Base-by-base conservation (phyloP, 2,113 vertebrate genomes). In the Dicerorhinus sumatrensis region DNA sequence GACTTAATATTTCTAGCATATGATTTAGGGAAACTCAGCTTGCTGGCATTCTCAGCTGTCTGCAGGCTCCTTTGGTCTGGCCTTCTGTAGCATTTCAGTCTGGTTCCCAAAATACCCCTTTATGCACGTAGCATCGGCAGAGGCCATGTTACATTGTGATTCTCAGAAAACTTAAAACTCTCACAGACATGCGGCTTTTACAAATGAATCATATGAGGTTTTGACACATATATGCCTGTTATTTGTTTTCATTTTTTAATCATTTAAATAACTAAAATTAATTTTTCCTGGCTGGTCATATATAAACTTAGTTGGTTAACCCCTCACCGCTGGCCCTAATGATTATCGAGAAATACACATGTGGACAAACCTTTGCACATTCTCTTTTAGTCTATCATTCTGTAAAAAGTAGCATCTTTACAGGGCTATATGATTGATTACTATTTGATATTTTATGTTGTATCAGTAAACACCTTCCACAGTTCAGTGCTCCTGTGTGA, bases 21-120 rank as follows among this genome's bases (percentile, higher is more conserved):
- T 33, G 54, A 17, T 72, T 90, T 79, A 14, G 20, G 39, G 9
- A 48, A 77, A 13, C 6, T n/a, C 23, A 75, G 29, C 60, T 91
- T 4, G 29, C 48, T 31, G 56, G 60, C 1, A 8, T 91, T 97
- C 96, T 82, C 97, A 98, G 97, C 94, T 97, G 89, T 92, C 70
- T 94, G 54, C 2, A 29, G 73, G 36, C 60, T 91, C 69, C 75
- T 94, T 96, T 75, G 73, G 0, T 63, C 73, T 92, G 54, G 96
- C 85, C 16, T 46, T 72, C 94, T 93, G 77, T 72, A 90, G 87
- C n/a, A 13, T 84, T 91, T 89, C 87, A 77, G 56, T 94, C 79
- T 86, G 94, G 65, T 80, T 98, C 96, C 85, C 82, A 79, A 97
- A 98, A 97, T 96, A 97, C 87, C 84, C 89, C 58, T 94, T 83